Percentiles rank a stretch among this genome's conserved stretches.
Evolutionary conservation across 2,113 vertebrate genomes (phyloP).

Genomic region (Nematolebias whitei): DNA sequence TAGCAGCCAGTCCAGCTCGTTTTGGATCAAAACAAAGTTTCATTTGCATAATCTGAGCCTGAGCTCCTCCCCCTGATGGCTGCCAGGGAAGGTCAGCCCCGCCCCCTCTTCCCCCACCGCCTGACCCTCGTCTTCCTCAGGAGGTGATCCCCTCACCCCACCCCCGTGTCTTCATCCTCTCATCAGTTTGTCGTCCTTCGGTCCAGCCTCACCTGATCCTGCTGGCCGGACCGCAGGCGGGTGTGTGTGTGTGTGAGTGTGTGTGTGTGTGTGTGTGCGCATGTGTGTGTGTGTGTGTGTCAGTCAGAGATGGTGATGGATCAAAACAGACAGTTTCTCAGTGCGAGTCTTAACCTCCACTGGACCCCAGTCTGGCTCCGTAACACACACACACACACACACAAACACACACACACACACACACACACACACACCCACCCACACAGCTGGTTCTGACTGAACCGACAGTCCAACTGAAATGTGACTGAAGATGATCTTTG

Average conservation of each 20-base stretch:
- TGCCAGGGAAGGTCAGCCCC: slow-evolving; percentile 35
- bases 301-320: slow-evolving; percentile 41
- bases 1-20: slow-evolving; percentile 88
- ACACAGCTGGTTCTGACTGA: not conserved
- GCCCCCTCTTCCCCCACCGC: not conserved
- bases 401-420: not conserved
- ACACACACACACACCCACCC: not conserved
- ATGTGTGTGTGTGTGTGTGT: not conserved
- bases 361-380: slow-evolving; percentile 44
- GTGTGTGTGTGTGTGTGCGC: not conserved
- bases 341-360: slow-evolving; percentile 34
- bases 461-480: too few relatives aligned
- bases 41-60: slow-evolving; percentile 93
- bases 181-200: slow-evolving; percentile 7
- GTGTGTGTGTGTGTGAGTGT: slow-evolving; percentile 5
- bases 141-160: slow-evolving; percentile 22
- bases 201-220: slow-evolving; percentile 27
- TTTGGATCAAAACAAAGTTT: slow-evolving; percentile 85
- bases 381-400: slow-evolving; percentile 19
- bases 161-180: slow-evolving; percentile 5
- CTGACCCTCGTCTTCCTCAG: slow-evolving; percentile 4
- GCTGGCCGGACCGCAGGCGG: slow-evolving; percentile 15
- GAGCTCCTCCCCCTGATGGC: slow-evolving; percentile 79
- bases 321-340: slow-evolving; percentile 57
- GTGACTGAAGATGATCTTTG: too few relatives aligned